These are phyloP conservation scores for Buphagus erythrorhynchus DNA, from an alignment of 2,797 vertebrate species.

Conservation along the genomic window DNA sequence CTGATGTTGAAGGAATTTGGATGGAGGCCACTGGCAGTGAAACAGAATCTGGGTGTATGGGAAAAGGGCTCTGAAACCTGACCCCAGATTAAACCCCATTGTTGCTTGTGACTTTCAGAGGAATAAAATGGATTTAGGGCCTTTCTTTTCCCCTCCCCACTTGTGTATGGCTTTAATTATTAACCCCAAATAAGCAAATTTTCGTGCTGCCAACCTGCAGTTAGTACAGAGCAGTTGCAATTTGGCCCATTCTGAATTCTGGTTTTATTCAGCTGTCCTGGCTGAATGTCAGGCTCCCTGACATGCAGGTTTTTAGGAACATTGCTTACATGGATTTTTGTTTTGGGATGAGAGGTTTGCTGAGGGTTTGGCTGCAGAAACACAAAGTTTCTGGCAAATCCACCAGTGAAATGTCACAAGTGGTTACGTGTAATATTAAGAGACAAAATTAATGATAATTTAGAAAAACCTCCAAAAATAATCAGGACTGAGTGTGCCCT, in stretches of 20 bases:
- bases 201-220: not conserved
- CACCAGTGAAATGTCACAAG: not conserved
- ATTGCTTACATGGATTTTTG: fast-evolving
- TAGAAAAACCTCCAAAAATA: too few relatives aligned
- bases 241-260: not conserved
- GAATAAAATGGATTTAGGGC: not conserved
- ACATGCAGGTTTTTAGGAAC: not conserved
- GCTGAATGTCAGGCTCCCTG: not conserved
- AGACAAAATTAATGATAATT: too few relatives aligned
- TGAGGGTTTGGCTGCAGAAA: not conserved
- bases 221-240: not conserved
- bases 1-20: not conserved
- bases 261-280: not conserved
- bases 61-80: constrained; percentile 42
- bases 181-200: constrained; percentile 1
- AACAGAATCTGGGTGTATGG: not conserved
- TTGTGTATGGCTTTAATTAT: not conserved
- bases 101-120: not conserved
- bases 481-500: not conserved
- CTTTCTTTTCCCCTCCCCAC: not conserved
- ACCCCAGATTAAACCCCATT: constrained; percentile 28
- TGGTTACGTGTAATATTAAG: too few relatives aligned
- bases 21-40: not conserved
- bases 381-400: not conserved
- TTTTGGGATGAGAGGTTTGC: not conserved